phyloP scores from a whole-genome alignment of 2,113 vertebrate species.

The Alosa alosa region DNA sequence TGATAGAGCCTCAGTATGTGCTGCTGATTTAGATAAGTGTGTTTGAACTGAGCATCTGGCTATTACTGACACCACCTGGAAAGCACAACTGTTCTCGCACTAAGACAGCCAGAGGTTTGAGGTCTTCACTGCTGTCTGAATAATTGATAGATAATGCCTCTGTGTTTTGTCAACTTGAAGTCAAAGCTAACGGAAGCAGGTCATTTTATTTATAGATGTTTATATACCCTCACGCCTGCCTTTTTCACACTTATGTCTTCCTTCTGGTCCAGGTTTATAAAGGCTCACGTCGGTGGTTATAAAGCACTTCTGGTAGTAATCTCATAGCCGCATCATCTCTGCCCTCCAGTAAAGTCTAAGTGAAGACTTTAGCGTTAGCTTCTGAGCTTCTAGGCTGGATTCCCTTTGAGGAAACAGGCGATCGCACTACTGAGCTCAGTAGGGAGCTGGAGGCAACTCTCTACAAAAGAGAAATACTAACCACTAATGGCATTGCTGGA shows the following conservation, averaged over 20 bases:
- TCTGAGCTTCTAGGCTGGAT: neutral
- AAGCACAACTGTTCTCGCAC: slow-evolving; percentile 2
- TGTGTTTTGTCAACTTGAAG: neutral
- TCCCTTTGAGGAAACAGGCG: neutral
- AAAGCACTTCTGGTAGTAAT: neutral
- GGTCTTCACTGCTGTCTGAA: neutral
- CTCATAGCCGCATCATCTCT: neutral
- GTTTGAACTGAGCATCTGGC: slow-evolving; percentile 3
- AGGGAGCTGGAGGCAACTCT: no score
- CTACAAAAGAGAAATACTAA: neutral
- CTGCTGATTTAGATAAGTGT: neutral
- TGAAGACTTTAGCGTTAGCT: neutral
- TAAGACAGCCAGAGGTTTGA: neutral
- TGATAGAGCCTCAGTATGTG: neutral
- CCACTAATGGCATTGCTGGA: neutral
- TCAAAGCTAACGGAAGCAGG: neutral
- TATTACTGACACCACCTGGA: neutral
- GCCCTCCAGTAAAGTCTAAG: neutral
- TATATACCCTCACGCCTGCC: neutral
- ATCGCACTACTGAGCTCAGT: neutral
- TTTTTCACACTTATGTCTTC: no score
- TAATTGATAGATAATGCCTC: neutral
- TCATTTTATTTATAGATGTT: neutral
- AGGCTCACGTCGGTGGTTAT: neutral
- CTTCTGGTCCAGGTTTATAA: neutral